Evolutionary conservation across 2,888 invertebrate genomes (phyloP).

Genomic region (Tenthredo amoena): DNA sequence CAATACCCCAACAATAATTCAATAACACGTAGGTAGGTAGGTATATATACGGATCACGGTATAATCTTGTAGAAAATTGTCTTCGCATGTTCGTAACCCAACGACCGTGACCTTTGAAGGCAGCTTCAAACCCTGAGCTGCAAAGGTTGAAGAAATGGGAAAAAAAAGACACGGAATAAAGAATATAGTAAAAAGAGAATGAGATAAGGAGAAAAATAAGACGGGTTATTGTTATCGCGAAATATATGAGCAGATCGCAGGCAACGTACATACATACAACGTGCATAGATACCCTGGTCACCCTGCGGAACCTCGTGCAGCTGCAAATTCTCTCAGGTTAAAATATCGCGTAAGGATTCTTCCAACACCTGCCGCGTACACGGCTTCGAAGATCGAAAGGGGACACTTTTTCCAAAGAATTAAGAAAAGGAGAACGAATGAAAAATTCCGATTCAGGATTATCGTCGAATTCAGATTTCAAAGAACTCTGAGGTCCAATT

Average conservation of each 20-base stretch:
- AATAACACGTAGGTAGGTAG: conserved; percentile 52
- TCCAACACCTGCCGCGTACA: conserved; percentile 5
- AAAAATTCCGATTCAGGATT: not conserved
- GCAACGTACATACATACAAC: not conserved
- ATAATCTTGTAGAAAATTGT: conserved; percentile 30
- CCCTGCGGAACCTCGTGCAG: not conserved
- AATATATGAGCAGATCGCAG: conserved; percentile 27
- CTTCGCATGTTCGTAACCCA: not conserved
- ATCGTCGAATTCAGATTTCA: not conserved
- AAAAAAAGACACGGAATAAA: not conserved
- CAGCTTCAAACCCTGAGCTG: not conserved
- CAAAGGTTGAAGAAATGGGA: not conserved
- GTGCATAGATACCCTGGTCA: not conserved
- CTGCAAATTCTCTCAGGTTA: not conserved
- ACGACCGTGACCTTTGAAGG: conserved; percentile 13
- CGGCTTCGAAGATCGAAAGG: not conserved
- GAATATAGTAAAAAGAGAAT: not conserved
- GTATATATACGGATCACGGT: conserved; percentile 9
- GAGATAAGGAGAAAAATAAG: not conserved
- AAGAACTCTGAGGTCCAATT: not conserved
- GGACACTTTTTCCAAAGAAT: not conserved
- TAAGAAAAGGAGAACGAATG: not conserved
- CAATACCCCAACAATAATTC: conserved; percentile 57
- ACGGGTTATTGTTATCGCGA: conserved; percentile 36
- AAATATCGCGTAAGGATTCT: not conserved